Conservation (phyloP, 2,888 invertebrate species). For the Thalpophila matura region DNA sequence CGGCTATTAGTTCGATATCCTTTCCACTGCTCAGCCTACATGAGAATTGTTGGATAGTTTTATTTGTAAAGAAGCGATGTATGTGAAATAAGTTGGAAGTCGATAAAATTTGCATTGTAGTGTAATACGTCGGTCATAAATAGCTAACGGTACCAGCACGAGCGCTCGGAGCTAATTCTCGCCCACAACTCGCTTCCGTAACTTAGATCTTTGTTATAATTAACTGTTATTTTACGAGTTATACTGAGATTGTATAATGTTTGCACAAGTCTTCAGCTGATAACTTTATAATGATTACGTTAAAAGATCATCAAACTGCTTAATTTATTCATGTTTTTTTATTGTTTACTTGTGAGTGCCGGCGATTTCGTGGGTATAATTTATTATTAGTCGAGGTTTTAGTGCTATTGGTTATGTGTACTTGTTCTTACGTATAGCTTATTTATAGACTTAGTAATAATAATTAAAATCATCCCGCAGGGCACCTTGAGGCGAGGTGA, state of each 20-base stretch:
- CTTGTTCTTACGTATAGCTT: background rate
- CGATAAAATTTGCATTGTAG: slow-evolving; percentile 46
- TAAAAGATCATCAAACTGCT: slow-evolving; percentile 4
- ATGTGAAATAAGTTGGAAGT: slow-evolving; percentile 33
- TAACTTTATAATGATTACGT: background rate
- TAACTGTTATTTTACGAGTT: slow-evolving; percentile 10
- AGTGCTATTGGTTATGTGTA: too few relatives aligned
- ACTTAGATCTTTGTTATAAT: slow-evolving; percentile 29
- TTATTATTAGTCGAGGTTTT: background rate
- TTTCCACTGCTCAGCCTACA: slow-evolving; percentile 40
- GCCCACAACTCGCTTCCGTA: slow-evolving; percentile 29
- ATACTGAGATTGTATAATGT: background rate
- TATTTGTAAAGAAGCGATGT: slow-evolving; percentile 43
- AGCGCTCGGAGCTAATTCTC: slow-evolving; percentile 49
- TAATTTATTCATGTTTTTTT: slow-evolving; percentile 39
- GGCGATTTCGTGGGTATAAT: background rate
- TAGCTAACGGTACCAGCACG: slow-evolving; percentile 63
- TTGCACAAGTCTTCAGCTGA: slow-evolving; percentile 7
- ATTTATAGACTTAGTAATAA: background rate
- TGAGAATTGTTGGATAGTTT: slow-evolving; percentile 5
- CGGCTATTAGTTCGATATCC: slow-evolving; percentile 7
- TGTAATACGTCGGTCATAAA: slow-evolving; percentile 55
- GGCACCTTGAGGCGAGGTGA: too few relatives aligned
- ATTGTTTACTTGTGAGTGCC: slow-evolving; percentile 1
- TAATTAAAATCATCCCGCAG: too few relatives aligned